Evolutionary conservation across 2,113 vertebrate genomes (phyloP).

Genomic region (Melanerpes formicivorus): DNA sequence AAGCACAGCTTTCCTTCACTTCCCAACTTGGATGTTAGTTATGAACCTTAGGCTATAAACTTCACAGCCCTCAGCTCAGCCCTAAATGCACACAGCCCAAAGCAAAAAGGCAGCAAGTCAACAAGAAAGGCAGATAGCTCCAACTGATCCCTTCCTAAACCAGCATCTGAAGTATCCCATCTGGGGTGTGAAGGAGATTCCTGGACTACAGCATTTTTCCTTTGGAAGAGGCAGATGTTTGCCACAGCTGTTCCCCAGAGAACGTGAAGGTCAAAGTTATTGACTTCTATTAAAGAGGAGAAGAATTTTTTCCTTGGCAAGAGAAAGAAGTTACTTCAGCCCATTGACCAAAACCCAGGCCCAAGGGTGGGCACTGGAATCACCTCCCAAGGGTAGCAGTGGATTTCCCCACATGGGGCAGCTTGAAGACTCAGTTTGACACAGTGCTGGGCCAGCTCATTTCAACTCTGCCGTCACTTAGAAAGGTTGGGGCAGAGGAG

Average conservation of each 20-base stretch:
- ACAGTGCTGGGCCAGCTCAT: no score
- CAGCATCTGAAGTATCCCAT: not conserved
- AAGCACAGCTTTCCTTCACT: not conserved
- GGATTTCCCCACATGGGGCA: no score
- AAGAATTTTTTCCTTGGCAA: not conserved
- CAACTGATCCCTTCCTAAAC: not conserved
- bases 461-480: no score
- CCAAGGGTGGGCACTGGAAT: not conserved
- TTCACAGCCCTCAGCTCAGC: not conserved
- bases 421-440: no score
- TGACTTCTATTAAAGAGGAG: not conserved
- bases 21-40: not conserved
- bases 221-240: not conserved
- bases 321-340: not conserved
- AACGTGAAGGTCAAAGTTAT: not conserved
- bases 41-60: not conserved
- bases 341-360: not conserved
- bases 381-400: no score
- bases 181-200: rapidly evolving
- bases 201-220: not conserved
- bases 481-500: no score
- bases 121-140: rapidly evolving
- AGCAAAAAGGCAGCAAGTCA: not conserved
- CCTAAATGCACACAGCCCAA: not conserved
- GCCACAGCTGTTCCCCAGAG: not conserved